Percentiles rank a stretch among this genome's conserved stretches.
phyloP scores from a whole-genome alignment of 1,140 invertebrate species.

The Gonatopus flavifemur region DNA sequence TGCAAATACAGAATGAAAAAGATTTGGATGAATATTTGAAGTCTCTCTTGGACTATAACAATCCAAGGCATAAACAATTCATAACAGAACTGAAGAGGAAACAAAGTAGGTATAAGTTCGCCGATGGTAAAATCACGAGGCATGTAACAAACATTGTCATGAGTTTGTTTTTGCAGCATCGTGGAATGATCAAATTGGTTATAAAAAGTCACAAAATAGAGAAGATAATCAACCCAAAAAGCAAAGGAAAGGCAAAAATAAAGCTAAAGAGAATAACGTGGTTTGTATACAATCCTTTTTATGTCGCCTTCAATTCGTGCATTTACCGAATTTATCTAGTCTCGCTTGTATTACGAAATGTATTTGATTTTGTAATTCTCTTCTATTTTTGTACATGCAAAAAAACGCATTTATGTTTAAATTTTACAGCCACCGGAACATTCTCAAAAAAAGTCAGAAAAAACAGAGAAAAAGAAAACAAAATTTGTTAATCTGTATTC shows the following conservation, averaged over 20 bases:
- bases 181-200: constrained; percentile 23
- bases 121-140: too few relatives aligned
- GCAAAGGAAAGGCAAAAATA: constrained; percentile 41
- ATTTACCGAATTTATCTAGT: neutral
- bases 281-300: constrained; percentile 5
- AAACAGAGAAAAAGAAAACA: constrained; percentile 67
- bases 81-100: constrained; percentile 65
- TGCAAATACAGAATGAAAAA: constrained; percentile 64
- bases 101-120: constrained; percentile 48
- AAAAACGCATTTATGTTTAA: too few relatives aligned
- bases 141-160: constrained; percentile 6
- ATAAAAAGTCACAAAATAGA: constrained; percentile 34
- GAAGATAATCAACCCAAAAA: constrained; percentile 20
- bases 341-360: neutral
- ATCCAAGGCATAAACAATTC: constrained; percentile 67
- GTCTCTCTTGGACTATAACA: constrained; percentile 66
- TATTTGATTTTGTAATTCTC: neutral
- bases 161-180: constrained; percentile 20
- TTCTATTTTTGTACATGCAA: constrained; percentile 39
- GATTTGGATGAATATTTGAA: constrained; percentile 73
- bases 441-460: constrained; percentile 34
- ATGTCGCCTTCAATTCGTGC: neutral
- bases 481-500: constrained; percentile 78
- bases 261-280: constrained; percentile 28
- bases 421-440: too few relatives aligned